Conservation (phyloP, 1,140 invertebrate genomes). For the Bombus sylvicola region DNA sequence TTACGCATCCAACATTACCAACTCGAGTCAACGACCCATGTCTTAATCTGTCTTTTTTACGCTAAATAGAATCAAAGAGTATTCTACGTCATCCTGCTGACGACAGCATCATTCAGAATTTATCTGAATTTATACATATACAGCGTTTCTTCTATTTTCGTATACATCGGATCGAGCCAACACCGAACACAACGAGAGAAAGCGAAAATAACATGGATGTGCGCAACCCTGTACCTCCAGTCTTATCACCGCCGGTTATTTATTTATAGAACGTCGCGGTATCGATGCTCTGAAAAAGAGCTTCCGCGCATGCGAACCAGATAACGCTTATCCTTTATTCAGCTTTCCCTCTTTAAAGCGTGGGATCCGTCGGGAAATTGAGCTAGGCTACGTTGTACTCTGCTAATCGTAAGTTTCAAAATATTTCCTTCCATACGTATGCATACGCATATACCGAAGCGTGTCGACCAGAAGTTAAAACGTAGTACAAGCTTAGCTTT, state of each 20-base stretch:
- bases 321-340: neutral
- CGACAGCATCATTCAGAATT: neutral
- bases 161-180: neutral
- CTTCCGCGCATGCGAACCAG: constrained; percentile 16
- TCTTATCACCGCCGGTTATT: constrained; percentile 68
- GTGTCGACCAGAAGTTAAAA: no score
- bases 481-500: no score
- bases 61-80: neutral
- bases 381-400: no score
- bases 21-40: neutral
- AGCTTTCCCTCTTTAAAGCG: neutral
- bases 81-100: neutral
- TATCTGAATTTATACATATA: neutral
- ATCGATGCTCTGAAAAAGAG: constrained; percentile 25
- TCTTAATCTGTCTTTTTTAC: neutral
- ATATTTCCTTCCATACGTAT: no score
- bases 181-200: neutral
- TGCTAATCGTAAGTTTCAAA: no score
- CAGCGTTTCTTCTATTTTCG: neutral
- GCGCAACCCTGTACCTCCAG: neutral
- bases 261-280: constrained; percentile 63
- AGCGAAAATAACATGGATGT: neutral
- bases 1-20: neutral
- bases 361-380: no score
- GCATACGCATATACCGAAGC: no score